Conservation (phyloP, 1,140 invertebrate species). For the Tetramorium alpestre region DNA sequence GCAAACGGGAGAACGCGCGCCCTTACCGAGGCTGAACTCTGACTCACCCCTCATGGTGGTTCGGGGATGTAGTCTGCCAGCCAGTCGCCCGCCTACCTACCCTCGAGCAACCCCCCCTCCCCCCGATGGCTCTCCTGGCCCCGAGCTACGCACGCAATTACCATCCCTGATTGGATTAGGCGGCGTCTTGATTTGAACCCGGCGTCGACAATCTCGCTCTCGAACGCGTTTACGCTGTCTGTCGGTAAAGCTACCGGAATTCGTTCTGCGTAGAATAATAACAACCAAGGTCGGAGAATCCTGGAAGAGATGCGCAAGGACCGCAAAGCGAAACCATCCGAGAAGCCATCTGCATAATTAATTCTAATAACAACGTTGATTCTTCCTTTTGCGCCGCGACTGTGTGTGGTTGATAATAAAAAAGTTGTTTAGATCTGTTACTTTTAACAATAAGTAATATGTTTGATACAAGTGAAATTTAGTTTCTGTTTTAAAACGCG, state of each 20-base stretch:
- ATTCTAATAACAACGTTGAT: neutral
- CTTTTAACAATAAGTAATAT: neutral
- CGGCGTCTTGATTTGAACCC: slow-evolving; percentile 82
- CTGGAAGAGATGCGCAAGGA: slow-evolving; percentile 26
- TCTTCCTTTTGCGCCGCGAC: neutral
- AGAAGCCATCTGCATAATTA: slow-evolving; percentile 37
- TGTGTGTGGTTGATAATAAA: neutral
- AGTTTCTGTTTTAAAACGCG: no score
- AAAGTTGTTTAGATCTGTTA: neutral
- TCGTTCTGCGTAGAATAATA: slow-evolving; percentile 49
- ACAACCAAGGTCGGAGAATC: slow-evolving; percentile 16
- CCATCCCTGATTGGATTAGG: slow-evolving; percentile 84
- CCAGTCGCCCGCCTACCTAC: slow-evolving; percentile 52
- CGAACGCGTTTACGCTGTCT: slow-evolving; percentile 71
- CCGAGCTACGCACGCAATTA: slow-evolving; percentile 84
- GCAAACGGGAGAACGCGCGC: slow-evolving; percentile 71
- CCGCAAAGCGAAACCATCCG: neutral
- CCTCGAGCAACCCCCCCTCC: slow-evolving; percentile 27
- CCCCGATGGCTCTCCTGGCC: slow-evolving; percentile 75
- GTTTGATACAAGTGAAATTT: neutral
- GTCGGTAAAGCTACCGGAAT: slow-evolving; percentile 65
- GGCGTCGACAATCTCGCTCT: slow-evolving; percentile 76
- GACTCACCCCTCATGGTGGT: slow-evolving; percentile 72
- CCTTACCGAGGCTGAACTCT: slow-evolving; percentile 75
- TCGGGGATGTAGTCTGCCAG: slow-evolving; percentile 68